Base-by-base conservation (phyloP, 1,140 invertebrate species). In the Lepidurus couesii region DNA sequence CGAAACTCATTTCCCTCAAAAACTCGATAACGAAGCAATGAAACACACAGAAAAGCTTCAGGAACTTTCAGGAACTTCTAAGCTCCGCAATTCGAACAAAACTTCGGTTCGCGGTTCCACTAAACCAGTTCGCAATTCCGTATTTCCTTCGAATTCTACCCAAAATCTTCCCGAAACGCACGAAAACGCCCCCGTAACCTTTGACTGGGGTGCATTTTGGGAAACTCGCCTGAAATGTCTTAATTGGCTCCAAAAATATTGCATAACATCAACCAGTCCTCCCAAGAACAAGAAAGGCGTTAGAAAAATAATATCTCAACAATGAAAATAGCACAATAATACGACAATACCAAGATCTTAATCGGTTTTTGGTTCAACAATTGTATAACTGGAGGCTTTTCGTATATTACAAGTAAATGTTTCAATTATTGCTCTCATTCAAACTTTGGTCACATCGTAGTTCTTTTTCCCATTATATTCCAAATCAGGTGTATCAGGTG, bases 381-480 rank as follows among this genome's bases (percentile, higher is more conserved):
- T 65, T 16, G 53, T 65, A 65, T 65, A 65, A 16, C 13, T 65
- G 53, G 1, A 65, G 53, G 34, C 34, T 21, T 65, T 65, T 65
- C n/a, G 21, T 65, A 65, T 21, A 65, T 65, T 65, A 65, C 16
- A 11, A 65, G 53, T 65, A 65, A 65, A 65, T 65, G 21, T 65
- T 65, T 21, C 1, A 16, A 16, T n/a, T 7, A 65, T 75, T 42
- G 43, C 24, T 42, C 13, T 24, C 9, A 10, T 77, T 73, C 75
- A 78, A 13, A 78, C 47, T 78, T 78, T 78, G n/a, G 77, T 78
- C 45, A 78, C 77, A 26, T 78, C 24, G 73, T 78, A 42, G 26
- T 45, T 65, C 10, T 47, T 75, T 77, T 78, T 78, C 16, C 43
- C 77, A 65, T 47, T 74, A 34, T 26, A 42, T 73, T 74, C 45